A percentile compares a stretch with the other conserved stretches of the same genome.
Evolutionary conservation across 2,113 vertebrate genomes (phyloP).

Genomic region (Lontra canadensis): DNA sequence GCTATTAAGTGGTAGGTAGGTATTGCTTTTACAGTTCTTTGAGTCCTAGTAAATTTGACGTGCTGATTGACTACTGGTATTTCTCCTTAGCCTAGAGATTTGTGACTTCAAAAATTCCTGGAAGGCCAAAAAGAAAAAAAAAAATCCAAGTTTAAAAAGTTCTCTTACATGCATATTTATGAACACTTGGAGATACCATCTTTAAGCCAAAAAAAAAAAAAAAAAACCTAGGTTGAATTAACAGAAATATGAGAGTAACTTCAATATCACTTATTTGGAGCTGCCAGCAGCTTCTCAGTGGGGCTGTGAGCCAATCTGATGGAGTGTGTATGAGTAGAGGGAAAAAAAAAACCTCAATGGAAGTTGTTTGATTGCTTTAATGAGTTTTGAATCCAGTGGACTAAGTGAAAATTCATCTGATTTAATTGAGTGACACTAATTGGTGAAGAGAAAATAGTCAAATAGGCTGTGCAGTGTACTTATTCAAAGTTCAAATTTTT

Average conservation of each 20-base stretch:
- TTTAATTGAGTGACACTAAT: constrained; percentile 69
- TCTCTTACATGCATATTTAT: constrained; percentile 53
- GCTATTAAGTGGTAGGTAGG: neutral
- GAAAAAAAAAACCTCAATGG: neutral
- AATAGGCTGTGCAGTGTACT: neutral
- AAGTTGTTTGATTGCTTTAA: constrained; percentile 68
- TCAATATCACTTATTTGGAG: constrained; percentile 34
- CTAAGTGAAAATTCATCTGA: constrained; percentile 66
- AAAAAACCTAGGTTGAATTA: constrained; percentile 23
- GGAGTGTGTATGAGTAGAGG: neutral
- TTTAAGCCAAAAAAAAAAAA: constrained; percentile 40
- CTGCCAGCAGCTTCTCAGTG: neutral
- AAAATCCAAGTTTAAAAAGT: constrained; percentile 44
- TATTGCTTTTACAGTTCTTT: neutral
- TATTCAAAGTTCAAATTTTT: constrained; percentile 52
- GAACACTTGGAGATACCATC: constrained; percentile 48
- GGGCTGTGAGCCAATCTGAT: constrained; percentile 40
- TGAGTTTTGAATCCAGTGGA: constrained; percentile 48
- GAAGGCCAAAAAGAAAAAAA: neutral
- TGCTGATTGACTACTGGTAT: constrained; percentile 27
- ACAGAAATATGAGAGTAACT: constrained; percentile 47
- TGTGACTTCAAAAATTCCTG: constrained; percentile 50
- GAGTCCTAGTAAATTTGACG: neutral
- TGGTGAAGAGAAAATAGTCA: constrained; percentile 46
- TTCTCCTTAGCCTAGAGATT: constrained; percentile 42